Conservation (phyloP, 1,140 invertebrate species). For the Sesamia nonagrioides region DNA sequence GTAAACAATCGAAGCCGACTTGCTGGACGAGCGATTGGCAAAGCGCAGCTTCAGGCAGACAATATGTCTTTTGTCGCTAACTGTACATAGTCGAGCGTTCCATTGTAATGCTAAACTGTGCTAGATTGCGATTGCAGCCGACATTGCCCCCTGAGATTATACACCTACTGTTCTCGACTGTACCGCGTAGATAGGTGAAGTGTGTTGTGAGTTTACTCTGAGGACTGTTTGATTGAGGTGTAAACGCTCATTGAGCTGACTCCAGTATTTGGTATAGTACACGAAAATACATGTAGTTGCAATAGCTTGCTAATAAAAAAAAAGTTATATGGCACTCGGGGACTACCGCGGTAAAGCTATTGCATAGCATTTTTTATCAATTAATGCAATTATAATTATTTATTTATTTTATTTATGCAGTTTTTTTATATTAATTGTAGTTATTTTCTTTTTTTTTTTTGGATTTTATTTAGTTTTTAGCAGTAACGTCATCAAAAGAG, state of each 20-base stretch:
- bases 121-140: conserved; percentile 47
- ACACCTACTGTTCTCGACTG: conserved; percentile 42
- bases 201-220: not conserved
- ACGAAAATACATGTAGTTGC: too few relatives aligned
- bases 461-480: too few relatives aligned
- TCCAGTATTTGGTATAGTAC: not conserved
- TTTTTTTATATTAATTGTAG: too few relatives aligned
- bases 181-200: conserved; percentile 40
- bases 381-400: too few relatives aligned
- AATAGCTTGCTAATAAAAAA: too few relatives aligned
- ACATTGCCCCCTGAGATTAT: conserved; percentile 48
- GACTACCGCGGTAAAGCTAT: too few relatives aligned
- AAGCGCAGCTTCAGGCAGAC: conserved; percentile 41
- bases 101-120: conserved; percentile 55
- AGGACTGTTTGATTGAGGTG: conserved; percentile 1
- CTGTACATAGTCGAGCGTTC: conserved; percentile 44
- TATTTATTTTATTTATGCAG: too few relatives aligned
- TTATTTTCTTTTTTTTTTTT: too few relatives aligned
- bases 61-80: conserved; percentile 52
- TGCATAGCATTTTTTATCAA: too few relatives aligned
- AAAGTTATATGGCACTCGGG: too few relatives aligned
- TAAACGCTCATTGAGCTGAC: conserved; percentile 3
- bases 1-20: conserved; percentile 46
- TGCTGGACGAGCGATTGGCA: conserved; percentile 29
- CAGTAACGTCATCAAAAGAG: too few relatives aligned